Base-by-base conservation (phyloP, 2,797 vertebrate species). In the Helicolenus hilgendorfi region DNA sequence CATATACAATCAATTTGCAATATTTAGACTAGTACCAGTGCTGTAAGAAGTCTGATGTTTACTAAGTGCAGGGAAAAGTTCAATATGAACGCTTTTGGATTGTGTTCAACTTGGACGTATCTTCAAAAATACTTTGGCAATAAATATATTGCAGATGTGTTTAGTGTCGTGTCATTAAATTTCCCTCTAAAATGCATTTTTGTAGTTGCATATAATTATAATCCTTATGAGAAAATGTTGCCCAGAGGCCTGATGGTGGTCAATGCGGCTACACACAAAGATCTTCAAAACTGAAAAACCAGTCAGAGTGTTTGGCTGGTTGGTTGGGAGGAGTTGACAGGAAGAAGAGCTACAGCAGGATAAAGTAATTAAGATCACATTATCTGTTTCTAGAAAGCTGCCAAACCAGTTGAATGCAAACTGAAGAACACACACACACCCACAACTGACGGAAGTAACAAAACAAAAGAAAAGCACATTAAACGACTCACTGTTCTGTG, bases 231-330 rank as follows among this genome's bases (percentile, higher is more conserved):
- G 41, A 45, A 53, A 76, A 69, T 13, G 7, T 53, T 53, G 15
- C 35, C 26, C 11, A 0, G 11, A 26, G 49, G 68, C 29, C 15
- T 24, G 26, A 11, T 0, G 13, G 6, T 60, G 27, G 20, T 36
- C 33, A 20, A 26, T 20, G 38, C 20, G 53, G 27, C 55, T 45
- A n/a, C 20, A 70, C 14, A 53, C 27, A 49, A 4, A 53, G 31
- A 77, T 11, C 63, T 36, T 11, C 20, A 41, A 36, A 81, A 58
- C 22, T 18, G 22, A 77, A 77, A 69, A 79, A 84, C 63, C 60
- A 31, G 60, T n/a, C 22, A 1, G 8, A 41, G 7, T 41, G 13
- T 82, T 1, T 29, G 11, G 5, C 55, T 62, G 77, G 6, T 58
- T 74, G 41, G 15, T 58, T 74, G 35, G 36, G 56, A 80, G 60